Evolutionary conservation across 2,113 vertebrate genomes (phyloP), one percentile per base, ranked within the genome.

Genomic region (Epinephelus cyanopodus): DNA sequence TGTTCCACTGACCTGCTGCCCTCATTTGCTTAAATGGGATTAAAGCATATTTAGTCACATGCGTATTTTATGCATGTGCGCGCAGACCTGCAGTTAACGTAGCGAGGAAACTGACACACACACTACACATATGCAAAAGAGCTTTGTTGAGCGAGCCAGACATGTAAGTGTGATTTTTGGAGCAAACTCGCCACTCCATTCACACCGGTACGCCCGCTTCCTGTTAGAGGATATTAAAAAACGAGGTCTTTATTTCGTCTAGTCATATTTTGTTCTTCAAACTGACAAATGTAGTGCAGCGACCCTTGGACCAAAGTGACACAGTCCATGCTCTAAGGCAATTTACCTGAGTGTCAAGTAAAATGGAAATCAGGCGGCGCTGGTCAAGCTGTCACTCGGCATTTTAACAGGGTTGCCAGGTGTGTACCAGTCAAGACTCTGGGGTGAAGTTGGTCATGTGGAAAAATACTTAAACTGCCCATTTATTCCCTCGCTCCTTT

Each of bases 141-240:
- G 57, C 87, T 84, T 80, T 81, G 72, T 84, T 57, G 54, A 63
- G 70, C 14, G 37, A 77, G 71, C 45, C 82, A 77, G 79, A 75
- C 76, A 48, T 72, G 57, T 56, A 90, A 64, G 83, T 93, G 92
- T 90, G 92, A 92, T 78, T 91, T 92, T 89, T 93, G 90, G 88
- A 92, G 79, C 63, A 15, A 75, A 68, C 75, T 58, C 18, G 1
- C 58, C 48, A 64, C 74, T 71, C 57, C 50, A 29, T 62, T 81
- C 74, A 68, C 86, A 89, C 81, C 39, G 62, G 60, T 69, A 47
- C 70, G 11, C 72, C 68, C 74, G 52, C 74, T 81, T 91, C 84
- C 79, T 88, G 69, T 52, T 58, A 17, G 80, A 90, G 83, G 84
- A 91, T 91, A 85, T 88, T 87, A 91, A 90, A 90, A 37, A 90